A percentile compares a stretch with the other conserved stretches of the same genome.
phyloP scores from a whole-genome alignment of 2,888 invertebrate genomes.

The Abrostola tripartita region DNA sequence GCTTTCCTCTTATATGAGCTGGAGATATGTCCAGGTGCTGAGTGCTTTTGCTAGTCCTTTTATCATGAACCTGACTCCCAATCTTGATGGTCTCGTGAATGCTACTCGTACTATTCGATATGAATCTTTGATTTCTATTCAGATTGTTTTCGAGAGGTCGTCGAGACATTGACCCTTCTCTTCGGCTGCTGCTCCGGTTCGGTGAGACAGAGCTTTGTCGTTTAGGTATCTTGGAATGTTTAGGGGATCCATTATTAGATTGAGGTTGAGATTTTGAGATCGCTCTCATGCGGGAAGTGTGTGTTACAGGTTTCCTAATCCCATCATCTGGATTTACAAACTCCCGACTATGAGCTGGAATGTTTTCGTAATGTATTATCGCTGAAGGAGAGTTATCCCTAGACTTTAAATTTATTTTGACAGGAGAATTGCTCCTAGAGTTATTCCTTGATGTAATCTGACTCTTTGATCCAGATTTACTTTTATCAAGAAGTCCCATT shows the following conservation, averaged over 20 bases:
- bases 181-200: constrained; percentile 62
- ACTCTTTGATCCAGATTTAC: constrained; percentile 57
- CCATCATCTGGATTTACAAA: constrained; percentile 71
- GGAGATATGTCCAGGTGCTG: constrained; percentile 78
- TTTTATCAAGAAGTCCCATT: constrained; percentile 81
- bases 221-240: constrained; percentile 84
- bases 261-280: constrained; percentile 83
- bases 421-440: constrained; percentile 81
- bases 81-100: constrained; percentile 82
- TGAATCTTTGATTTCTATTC: constrained; percentile 76
- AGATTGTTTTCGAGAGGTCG: constrained; percentile 70
- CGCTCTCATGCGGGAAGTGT: constrained; percentile 75
- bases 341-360: constrained; percentile 66
- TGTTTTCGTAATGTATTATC: constrained; percentile 74
- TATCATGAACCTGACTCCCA: constrained; percentile 80
- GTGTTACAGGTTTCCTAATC: constrained; percentile 70
- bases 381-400: constrained; percentile 83
- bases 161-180: constrained; percentile 63
- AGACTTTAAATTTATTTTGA: constrained; percentile 77
- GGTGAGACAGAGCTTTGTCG: constrained; percentile 84
- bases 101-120: constrained; percentile 85
- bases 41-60: constrained; percentile 79
- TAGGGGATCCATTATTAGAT: constrained; percentile 83
- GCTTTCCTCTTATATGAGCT: constrained; percentile 80
- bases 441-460: constrained; percentile 60